Evolutionary conservation across 2,888 invertebrate genomes (phyloP), one percentile per base, ranked within the genome.

Genomic region (Pammene fasciana): DNA sequence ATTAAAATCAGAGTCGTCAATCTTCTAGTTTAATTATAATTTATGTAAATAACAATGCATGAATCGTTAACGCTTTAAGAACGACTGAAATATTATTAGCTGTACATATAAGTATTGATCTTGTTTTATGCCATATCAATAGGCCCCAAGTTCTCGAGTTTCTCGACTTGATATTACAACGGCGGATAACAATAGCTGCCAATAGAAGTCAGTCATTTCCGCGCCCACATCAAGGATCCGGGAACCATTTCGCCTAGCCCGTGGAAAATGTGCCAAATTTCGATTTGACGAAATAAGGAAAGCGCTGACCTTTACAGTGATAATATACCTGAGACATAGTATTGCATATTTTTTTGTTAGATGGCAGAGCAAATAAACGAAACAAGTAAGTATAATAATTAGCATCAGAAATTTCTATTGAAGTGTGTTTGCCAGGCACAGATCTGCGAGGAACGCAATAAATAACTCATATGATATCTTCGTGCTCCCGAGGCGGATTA

Each of bases 381-480:
- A 36, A 48, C n/a, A 52, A 26, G 26, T 18, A 52, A 9, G 18
- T 52, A 45, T n/a, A 6, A 36, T 13, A 50, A 18, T 61, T 59
- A 59, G 45, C 18, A 36, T 48, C 11, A 60, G 61, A 45, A 52
- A 26, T 77, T 80, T 75, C 75, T 78, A 82, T 77, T 74, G 76
- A 80, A 81, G 79, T 83, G 77, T 82, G 80, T 81, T 79, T 82
- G 76, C 74, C 73, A 71, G 75, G 72, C 72, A 75, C 73, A 72
- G 71, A 71, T 80, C 75, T 81, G 79, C 79, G 82, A 84, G 86
- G 81, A 85, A 84, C 80, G 77, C 80, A 83, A 84, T 86, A 86
- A 83, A 87, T 89, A 89, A 86, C 88, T 89, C 88, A 86, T 82
- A 83, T 83, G 83, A 86, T 86, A 85, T 84, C 84, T 86, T 86